phyloP scores from a whole-genome alignment of 2,113 vertebrate species.

The Natator depressus region DNA sequence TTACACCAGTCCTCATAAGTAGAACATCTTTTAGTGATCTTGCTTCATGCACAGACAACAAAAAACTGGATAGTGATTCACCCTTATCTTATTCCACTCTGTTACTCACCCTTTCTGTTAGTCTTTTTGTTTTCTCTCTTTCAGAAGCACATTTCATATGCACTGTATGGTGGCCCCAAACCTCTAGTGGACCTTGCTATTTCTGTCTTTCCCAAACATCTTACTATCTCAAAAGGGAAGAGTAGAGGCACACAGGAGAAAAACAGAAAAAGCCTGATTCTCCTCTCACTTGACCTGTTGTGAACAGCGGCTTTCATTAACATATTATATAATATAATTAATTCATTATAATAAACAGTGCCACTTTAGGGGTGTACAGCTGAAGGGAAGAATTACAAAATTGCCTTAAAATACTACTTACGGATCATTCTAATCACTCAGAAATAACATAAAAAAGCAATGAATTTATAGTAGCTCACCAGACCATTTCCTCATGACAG shows the following conservation, averaged over 20 bases:
- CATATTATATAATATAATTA: too few relatives aligned
- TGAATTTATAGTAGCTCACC: background rate
- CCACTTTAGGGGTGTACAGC: background rate
- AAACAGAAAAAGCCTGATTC: background rate
- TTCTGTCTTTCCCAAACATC: background rate
- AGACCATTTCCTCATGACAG: background rate
- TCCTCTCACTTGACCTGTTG: background rate
- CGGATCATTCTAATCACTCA: background rate
- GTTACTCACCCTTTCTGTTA: background rate
- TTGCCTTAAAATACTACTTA: background rate
- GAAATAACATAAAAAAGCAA: background rate
- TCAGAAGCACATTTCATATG: background rate
- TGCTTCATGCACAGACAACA: background rate
- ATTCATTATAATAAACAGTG: background rate
- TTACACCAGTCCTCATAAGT: accelerated
- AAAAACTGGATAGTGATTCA: background rate
- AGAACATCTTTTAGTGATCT: background rate
- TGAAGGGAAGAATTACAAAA: background rate
- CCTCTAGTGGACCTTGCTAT: background rate
- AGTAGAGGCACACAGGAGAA: background rate
- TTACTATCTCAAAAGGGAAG: background rate
- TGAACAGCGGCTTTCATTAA: background rate
- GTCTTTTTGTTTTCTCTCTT: background rate
- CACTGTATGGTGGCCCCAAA: background rate
- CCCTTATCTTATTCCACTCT: background rate